These are phyloP conservation scores for Epinotia bilunana DNA, from an alignment of 2,888 invertebrate genomes.

Conservation along the genomic window DNA sequence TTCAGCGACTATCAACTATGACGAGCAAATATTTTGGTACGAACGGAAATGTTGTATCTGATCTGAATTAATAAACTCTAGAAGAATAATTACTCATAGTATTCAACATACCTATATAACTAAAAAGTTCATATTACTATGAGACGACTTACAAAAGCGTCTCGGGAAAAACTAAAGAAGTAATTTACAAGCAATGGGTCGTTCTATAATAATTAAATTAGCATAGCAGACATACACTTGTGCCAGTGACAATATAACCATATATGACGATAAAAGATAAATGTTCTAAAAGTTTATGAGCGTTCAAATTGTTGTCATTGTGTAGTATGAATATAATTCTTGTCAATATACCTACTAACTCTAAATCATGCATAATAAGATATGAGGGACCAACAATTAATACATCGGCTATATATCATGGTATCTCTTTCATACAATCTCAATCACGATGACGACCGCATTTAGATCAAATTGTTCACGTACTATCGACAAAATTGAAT, in stretches of 20 bases:
- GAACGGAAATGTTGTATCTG: background rate
- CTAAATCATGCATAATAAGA: background rate
- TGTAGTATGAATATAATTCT: no score
- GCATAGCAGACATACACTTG: no score
- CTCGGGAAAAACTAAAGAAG: no score
- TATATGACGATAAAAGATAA: no score
- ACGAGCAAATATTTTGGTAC: slow-evolving; percentile 11
- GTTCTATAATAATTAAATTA: background rate
- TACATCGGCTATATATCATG: background rate
- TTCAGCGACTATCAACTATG: background rate
- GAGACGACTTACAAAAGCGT: no score
- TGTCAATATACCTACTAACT: no score
- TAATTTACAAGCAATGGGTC: background rate
- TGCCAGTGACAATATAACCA: background rate
- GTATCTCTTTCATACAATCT: background rate
- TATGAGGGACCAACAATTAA: background rate
- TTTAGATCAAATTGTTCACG: slow-evolving; percentile 5
- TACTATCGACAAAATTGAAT: no score
- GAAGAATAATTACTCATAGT: background rate
- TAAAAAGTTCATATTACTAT: background rate
- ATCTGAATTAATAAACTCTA: background rate
- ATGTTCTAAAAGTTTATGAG: no score
- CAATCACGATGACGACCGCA: background rate
- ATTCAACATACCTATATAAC: no score
- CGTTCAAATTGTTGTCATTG: background rate